Base-by-base conservation (phyloP, 2,113 vertebrate genomes). In the Leptosomus discolor region DNA sequence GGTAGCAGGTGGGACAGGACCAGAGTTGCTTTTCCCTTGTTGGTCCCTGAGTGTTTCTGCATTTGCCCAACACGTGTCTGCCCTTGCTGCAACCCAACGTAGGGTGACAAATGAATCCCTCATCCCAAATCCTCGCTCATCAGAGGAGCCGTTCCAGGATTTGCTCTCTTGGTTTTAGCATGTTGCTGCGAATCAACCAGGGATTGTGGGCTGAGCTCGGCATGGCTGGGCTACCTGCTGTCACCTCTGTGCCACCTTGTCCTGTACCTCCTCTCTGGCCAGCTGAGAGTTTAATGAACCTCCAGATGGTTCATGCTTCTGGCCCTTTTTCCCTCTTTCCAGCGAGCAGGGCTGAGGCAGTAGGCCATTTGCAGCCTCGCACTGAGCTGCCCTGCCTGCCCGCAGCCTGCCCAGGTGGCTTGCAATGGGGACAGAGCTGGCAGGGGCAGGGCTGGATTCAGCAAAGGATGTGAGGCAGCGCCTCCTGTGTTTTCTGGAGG, bases 351-450 rank as follows among this genome's bases (percentile, higher is more conserved):
- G n/a, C 48, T 48, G 19, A n/a, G 58, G 20, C 58, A 39, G 37
- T 63, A 58, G 30, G 51, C 14, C 23, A 14, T 54, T 41, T 45
- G n/a, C 51, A 68, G 45, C 30, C 43, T 68, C 0, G 0, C 12
- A 12, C 53, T 0, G 12, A n/a, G 39, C 48, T 68, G 53, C 19
- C 41, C 46, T 87, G 41, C 23, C 48, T 79, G 56, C 29, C 46
- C 5, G 4, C 45, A 30, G 65, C 48, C 65, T 1, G 1, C 48
- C 11, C 1, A 1, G 20, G 64, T 0, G 5, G 22, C n/a, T 67
- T 4, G 1, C 13, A 2, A 3, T 2, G 17, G n/a, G 36, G 53
- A 45, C 20, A 32, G 30, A 45, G 30, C 6, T 53, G 73, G 14
- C 3, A 8, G 30, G 37, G 26, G 13, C 13, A 29, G 19, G 57